Percentiles rank a stretch among this genome's conserved stretches.
phyloP scores from a whole-genome alignment of 2,113 vertebrate genomes.

The Vireo altiloquus region DNA sequence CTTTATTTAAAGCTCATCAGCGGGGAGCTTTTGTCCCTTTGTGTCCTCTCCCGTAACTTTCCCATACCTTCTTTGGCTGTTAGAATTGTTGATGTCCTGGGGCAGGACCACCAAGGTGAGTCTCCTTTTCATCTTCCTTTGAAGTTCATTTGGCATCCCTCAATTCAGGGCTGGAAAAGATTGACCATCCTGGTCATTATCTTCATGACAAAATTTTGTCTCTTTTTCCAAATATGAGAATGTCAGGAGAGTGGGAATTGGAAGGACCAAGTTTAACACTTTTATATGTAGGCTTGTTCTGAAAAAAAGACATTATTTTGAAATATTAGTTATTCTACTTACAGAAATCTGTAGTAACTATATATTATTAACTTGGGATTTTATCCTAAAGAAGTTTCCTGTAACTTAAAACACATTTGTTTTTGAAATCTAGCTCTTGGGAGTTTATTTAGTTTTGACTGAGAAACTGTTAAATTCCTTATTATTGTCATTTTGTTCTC shows the following conservation, averaged over 20 bases:
- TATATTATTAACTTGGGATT: background rate
- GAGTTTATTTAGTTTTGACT: background rate
- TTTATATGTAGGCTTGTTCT: background rate
- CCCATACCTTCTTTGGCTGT: background rate
- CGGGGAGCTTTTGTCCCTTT: background rate
- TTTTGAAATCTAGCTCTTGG: background rate
- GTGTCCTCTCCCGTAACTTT: background rate
- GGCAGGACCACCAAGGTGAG: background rate
- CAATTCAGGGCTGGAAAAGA: background rate
- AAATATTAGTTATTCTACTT: background rate
- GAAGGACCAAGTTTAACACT: background rate
- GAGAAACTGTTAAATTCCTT: background rate
- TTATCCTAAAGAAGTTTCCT: background rate
- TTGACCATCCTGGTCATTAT: background rate
- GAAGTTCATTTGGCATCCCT: background rate
- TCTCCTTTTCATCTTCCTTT: background rate
- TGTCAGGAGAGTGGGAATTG: background rate
- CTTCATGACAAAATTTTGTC: background rate
- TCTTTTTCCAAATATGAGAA: background rate
- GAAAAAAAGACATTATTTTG: background rate
- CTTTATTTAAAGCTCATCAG: background rate
- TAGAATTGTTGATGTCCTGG: background rate
- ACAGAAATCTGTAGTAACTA: background rate
- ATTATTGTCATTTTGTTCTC: background rate
- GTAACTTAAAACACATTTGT: background rate